Percentiles rank a stretch among this genome's conserved stretches.
phyloP scores from a whole-genome alignment of 2,113 vertebrate genomes.

The Hyaena hyaena region DNA sequence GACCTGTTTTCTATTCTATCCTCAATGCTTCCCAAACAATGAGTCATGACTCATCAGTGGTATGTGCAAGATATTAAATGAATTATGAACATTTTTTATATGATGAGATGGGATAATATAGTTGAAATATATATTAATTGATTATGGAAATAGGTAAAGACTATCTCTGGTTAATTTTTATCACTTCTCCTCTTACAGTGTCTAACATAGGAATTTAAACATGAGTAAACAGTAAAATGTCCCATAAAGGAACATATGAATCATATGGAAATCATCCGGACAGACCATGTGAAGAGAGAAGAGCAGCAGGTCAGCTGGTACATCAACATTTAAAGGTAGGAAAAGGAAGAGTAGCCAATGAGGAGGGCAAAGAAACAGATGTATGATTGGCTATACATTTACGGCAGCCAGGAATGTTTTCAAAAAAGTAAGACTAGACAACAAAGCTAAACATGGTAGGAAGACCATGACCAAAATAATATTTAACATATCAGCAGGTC shows the following conservation, averaged over 20 bases:
- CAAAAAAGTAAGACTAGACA: not conserved
- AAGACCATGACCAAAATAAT: not conserved
- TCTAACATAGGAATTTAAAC: not conserved
- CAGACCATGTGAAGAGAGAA: not conserved
- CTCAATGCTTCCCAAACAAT: not conserved
- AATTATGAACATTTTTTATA: not conserved
- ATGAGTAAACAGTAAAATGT: not conserved
- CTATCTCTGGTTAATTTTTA: not conserved
- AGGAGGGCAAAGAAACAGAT: not conserved
- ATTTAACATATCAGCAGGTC: not conserved
- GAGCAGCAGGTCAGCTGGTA: not conserved
- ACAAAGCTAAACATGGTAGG: not conserved
- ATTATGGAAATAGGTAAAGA: not conserved
- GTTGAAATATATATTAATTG: not conserved
- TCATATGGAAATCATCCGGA: not conserved
- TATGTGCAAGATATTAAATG: not conserved
- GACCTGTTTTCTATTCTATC: not conserved
- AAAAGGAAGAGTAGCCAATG: not conserved
- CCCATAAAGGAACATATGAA: not conserved
- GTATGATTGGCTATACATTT: not conserved
- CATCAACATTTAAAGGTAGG: not conserved
- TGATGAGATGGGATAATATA: not conserved
- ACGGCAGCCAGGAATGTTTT: not conserved
- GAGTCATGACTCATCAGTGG: not conserved
- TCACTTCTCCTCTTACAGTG: not conserved